phyloP scores from a whole-genome alignment of 2,113 vertebrate species.

The Vulpes lagopus region DNA sequence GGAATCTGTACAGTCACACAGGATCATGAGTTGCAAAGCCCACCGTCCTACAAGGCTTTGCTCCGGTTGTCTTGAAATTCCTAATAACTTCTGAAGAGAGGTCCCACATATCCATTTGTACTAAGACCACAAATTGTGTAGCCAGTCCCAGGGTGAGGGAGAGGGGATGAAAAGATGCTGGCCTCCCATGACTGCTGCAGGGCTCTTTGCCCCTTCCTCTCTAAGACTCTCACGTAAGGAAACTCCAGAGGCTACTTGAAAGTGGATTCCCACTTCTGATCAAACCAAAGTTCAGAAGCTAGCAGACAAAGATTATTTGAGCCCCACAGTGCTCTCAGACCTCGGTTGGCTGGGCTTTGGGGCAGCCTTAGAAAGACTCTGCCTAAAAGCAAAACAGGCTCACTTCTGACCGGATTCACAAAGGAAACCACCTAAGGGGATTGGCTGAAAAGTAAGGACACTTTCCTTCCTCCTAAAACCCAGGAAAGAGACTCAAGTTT shows the following conservation, averaged over 20 bases:
- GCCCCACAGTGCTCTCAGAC: not conserved
- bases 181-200: not conserved
- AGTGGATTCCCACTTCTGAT: not conserved
- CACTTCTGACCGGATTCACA: not conserved
- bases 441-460: not conserved
- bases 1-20: not conserved
- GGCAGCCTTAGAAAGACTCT: not conserved
- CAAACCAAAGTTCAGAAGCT: conserved; percentile 20
- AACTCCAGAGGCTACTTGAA: conserved; percentile 14
- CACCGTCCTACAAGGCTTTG: not conserved
- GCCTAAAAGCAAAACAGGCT: conserved; percentile 1
- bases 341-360: not conserved
- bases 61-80: conserved; percentile 13
- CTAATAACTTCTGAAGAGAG: conserved; percentile 34
- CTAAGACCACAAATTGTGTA: not conserved
- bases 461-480: conserved; percentile 1
- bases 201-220: not conserved
- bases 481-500: not conserved
- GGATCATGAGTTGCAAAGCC: not conserved
- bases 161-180: not conserved
- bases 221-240: not conserved
- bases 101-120: not conserved
- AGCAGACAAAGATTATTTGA: not conserved
- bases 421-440: not conserved
- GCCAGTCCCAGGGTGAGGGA: not conserved